Evolutionary conservation across 2,888 invertebrate species (phyloP).

Genomic region (Ophioninae sp.): DNA sequence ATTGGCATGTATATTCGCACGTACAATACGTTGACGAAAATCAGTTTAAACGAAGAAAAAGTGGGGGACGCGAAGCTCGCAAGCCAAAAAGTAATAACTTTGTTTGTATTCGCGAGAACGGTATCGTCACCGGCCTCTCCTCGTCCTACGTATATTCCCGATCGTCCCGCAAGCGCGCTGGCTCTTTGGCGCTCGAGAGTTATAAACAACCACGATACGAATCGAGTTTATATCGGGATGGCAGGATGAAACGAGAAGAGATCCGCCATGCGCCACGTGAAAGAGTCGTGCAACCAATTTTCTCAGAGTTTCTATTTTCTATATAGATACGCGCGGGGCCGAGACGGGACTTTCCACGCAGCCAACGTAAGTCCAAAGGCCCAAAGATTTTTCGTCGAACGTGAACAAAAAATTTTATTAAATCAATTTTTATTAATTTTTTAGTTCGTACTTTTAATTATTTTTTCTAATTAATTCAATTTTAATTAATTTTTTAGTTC

Average conservation of each 20-base stretch:
- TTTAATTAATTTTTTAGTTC: too few relatives aligned
- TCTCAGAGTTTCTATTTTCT: conserved; percentile 43
- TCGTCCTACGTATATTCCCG: conserved; percentile 15
- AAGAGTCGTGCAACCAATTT: conserved; percentile 52
- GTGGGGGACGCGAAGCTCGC: not conserved
- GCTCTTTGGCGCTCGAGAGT: conserved; percentile 4
- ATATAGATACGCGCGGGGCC: not conserved
- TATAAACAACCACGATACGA: conserved; percentile 45
- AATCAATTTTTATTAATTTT: too few relatives aligned
- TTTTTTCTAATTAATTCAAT: too few relatives aligned
- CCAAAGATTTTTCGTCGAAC: not conserved
- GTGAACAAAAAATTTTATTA: too few relatives aligned
- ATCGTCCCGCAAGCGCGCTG: conserved; percentile 13
- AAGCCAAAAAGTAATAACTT: conserved; percentile 22
- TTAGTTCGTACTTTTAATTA: too few relatives aligned
- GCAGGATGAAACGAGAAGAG: conserved; percentile 42
- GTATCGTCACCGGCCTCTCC: conserved; percentile 24
- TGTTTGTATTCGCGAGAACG: not conserved
- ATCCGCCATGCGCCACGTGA: conserved; percentile 53
- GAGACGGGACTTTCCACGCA: not conserved
- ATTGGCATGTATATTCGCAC: not conserved
- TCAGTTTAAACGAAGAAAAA: conserved; percentile 11
- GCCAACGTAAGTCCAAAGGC: not conserved
- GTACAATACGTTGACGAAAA: not conserved
- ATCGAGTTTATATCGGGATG: conserved; percentile 58